A percentile compares a stretch with the other conserved stretches of the same genome.
Conservation (phyloP, 2,797 vertebrate species). For the Gymnocypris eckloni region DNA sequence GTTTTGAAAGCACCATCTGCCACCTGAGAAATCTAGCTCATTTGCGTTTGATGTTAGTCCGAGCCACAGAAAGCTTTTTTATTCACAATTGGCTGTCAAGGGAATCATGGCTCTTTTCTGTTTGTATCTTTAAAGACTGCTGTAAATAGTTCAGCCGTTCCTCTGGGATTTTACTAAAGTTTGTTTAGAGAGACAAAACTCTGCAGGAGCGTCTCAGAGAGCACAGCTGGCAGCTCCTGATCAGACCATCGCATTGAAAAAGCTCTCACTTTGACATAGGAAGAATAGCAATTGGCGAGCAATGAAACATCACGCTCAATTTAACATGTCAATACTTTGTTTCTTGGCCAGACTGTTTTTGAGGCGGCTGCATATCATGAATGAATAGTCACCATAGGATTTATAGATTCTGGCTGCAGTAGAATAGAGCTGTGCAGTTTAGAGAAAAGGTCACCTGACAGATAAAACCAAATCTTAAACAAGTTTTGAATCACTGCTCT, state of each 20-base stretch:
- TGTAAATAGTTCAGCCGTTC: constrained; percentile 69
- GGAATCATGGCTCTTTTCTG: constrained; percentile 66
- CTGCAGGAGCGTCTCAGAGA: constrained; percentile 41
- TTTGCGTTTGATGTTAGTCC: constrained; percentile 71
- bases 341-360: constrained; percentile 43
- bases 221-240: constrained; percentile 41
- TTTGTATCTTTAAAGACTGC: constrained; percentile 64
- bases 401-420: constrained; percentile 35
- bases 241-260: constrained; percentile 48
- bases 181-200: constrained; percentile 55
- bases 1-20: constrained; percentile 70
- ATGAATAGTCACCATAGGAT: constrained; percentile 27
- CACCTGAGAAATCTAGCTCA: constrained; percentile 70
- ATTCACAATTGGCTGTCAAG: constrained; percentile 73
- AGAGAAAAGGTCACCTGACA: constrained; percentile 31
- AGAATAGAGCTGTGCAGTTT: constrained; percentile 1
- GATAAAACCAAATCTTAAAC: constrained; percentile 30
- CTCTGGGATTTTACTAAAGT: constrained; percentile 58
- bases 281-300: constrained; percentile 34
- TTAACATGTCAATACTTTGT: constrained; percentile 37
- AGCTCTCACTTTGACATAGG: constrained; percentile 6
- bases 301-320: constrained; percentile 36
- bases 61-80: constrained; percentile 67
- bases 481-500: constrained; percentile 10
- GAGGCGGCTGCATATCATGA: constrained; percentile 9